Evolutionary conservation across 23 tunicate genomes (phyloP).

Genomic region (Ciona savignyi): DNA sequence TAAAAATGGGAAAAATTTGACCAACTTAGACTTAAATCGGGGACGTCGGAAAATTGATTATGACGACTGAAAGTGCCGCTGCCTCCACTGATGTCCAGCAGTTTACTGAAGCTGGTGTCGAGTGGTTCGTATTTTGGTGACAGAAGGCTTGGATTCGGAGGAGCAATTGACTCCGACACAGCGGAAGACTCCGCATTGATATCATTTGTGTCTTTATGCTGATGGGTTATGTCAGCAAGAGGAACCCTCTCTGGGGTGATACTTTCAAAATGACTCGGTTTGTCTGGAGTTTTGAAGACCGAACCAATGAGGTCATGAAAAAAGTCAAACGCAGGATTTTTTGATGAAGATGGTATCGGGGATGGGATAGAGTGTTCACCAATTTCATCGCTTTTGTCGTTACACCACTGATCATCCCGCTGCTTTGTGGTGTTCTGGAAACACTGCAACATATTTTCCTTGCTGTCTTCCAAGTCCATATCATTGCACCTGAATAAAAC

Average conservation of each 20-base stretch:
- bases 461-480: neutral
- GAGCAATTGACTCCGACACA: neutral
- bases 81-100: conserved; percentile 55
- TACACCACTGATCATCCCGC: neutral
- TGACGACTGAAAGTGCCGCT: conserved; percentile 35
- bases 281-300: conserved; percentile 57
- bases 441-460: neutral
- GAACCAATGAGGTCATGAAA: conserved; percentile 42
- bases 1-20: conserved; percentile 25
- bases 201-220: neutral
- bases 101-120: conserved; percentile 67
- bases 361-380: conserved; percentile 19
- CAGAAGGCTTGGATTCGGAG: conserved; percentile 5
- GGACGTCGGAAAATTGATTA: conserved; percentile 26
- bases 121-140: conserved; percentile 23
- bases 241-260: conserved; percentile 24
- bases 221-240: conserved; percentile 5
- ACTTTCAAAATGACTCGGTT: conserved; percentile 26
- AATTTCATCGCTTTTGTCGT: neutral
- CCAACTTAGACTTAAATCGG: conserved; percentile 43
- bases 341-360: conserved; percentile 10
- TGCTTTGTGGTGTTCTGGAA: neutral
- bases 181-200: neutral
- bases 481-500: neutral
- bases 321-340: conserved; percentile 21